Percentiles rank a stretch among this genome's conserved stretches.
These are phyloP conservation scores for Eriosoma lanigerum DNA, from an alignment of 1,140 invertebrate species.

Conservation along the genomic window DNA sequence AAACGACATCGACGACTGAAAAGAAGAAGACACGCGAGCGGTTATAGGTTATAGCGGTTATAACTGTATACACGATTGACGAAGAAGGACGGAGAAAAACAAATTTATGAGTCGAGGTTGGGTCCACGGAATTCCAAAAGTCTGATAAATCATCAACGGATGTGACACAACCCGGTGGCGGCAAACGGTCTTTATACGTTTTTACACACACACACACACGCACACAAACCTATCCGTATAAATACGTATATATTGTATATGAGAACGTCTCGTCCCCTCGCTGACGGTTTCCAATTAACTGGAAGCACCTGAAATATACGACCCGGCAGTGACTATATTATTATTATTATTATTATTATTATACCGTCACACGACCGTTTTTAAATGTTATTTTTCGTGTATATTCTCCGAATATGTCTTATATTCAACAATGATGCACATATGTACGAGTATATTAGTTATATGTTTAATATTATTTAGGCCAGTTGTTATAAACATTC, in stretches of 20 bases:
- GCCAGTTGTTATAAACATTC: too few species aligned
- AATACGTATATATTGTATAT: not conserved
- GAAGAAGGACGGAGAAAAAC: not conserved
- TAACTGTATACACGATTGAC: not conserved
- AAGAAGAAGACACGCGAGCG: not conserved
- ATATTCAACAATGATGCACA: too few species aligned
- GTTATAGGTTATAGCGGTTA: not conserved
- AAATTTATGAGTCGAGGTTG: constrained; percentile 42
- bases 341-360: not conserved
- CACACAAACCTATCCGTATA: too few species aligned
- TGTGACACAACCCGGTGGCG: constrained; percentile 34
- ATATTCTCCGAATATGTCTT: not conserved
- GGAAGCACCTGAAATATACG: constrained; percentile 43
- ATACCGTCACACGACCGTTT: not conserved
- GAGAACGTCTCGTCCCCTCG: not conserved
- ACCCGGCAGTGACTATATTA: not conserved
- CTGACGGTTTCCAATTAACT: constrained; percentile 51
- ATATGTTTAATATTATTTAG: too few species aligned
- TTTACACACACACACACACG: not conserved
- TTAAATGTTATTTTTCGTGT: not conserved
- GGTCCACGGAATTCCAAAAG: constrained; percentile 47
- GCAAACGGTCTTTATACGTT: constrained; percentile 11
- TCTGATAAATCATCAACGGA: constrained; percentile 51
- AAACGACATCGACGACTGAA: not conserved
- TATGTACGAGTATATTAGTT: too few species aligned